Evolutionary conservation across 2,113 vertebrate species (phyloP).

Genomic region (Octodon degus): DNA sequence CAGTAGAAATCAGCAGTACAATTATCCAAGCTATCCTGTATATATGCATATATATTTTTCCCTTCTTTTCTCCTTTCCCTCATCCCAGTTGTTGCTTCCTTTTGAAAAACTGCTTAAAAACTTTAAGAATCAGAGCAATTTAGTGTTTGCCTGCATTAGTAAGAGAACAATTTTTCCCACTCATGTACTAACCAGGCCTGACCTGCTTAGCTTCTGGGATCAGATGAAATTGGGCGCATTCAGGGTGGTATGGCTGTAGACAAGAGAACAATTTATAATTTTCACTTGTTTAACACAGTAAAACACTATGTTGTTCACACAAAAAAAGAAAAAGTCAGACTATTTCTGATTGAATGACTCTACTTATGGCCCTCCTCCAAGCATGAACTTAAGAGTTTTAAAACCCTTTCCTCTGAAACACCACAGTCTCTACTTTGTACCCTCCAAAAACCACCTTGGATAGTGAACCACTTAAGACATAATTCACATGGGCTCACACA

Average conservation of each 20-base stretch:
- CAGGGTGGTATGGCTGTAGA: no score
- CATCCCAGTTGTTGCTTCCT: no score
- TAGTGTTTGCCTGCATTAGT: neutral
- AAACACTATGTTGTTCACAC: neutral
- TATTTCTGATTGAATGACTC: neutral
- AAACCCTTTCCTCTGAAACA: neutral
- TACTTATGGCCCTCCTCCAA: neutral
- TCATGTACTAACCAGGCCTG: no score
- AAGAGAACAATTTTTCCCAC: neutral
- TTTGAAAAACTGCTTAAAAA: neutral
- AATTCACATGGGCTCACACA: neutral
- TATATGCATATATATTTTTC: no score
- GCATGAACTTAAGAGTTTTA: neutral
- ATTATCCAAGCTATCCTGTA: no score
- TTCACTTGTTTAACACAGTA: neutral
- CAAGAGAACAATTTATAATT: neutral
- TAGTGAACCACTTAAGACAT: neutral
- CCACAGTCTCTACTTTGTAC: neutral
- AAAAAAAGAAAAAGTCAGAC: neutral
- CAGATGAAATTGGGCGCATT: no score
- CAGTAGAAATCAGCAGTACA: no score
- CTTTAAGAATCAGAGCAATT: constrained; percentile 30
- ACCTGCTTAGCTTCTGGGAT: no score
- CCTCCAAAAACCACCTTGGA: neutral
- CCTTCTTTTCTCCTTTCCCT: no score